Evolutionary conservation across 1,140 invertebrate species (phyloP), one percentile per base, ranked within the genome.

Genomic region (Tetramorium alpestre): DNA sequence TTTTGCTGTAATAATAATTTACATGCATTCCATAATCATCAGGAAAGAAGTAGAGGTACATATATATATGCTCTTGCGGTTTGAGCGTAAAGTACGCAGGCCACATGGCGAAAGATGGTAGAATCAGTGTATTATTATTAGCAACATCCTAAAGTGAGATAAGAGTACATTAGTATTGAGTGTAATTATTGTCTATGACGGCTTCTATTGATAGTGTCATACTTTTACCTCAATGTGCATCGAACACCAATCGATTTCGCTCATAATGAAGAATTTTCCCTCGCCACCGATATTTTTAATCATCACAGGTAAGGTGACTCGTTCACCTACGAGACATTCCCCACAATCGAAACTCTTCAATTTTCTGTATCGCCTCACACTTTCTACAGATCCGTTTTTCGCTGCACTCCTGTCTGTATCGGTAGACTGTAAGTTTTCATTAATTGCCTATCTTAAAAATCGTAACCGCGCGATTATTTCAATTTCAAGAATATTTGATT

Each of bases 251-350:
- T 95, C 93, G 10, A 91, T 87, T 82, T 95, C 94, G 51, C 92
- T 94, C 72, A 94, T 92, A 33, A 94, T 76, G 58, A 94, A 94
- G 89, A 95, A 95, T 72, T 75, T 89, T 33, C 92, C 94, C 22
- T 87, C 88, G 4, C 84, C 90, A 16, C 94, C 94, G 11, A 86
- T 6, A 73, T 95, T 95, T 85, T 89, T 91, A 16, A 95, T 75
- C 56, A 77, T 82, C 13, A 90, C 86, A 0, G 86, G 33, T 7
- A 92, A 77, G 7, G 76, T 64, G 16, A 88, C 73, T 51, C 88
- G 41, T 65, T 93, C 93, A 3, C 93, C 94, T 10, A 95, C 73
- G 5, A 94, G 93, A 86, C 91, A 92, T 18, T 88, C 91, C 8
- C 89, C 89, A 82, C 93, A 95, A 4, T 95, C 93, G 16, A 95